Evolutionary conservation across 2,888 invertebrate species (phyloP), one percentile per base, ranked within the genome.

Genomic region (Oegoconia quadripuncta): DNA sequence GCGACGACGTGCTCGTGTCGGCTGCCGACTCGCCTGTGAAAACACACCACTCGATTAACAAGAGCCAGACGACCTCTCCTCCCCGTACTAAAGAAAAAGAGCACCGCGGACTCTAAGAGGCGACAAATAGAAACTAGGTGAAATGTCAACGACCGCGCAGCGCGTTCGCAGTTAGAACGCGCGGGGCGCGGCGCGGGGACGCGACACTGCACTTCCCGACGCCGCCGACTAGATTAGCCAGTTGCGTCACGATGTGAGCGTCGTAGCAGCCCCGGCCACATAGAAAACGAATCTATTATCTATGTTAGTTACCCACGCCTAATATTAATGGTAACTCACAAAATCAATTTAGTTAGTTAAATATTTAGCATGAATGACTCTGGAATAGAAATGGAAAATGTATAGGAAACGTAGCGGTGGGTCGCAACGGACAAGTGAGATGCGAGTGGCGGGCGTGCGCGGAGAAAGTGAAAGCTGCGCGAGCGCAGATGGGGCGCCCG

Each of bases 1-100:
- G 95, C 75, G 96, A 96, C 77, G 96, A 95, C 77, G 95, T 95
- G 82, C 95, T 95, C 78, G 96, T 95, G 88, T 96, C 96, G 79
- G 95, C 95, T 88, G 95, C 93, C 79, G 95, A 96, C 90, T 96
- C 96, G 89, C 94, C 94, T 93, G 91, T 64, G 67, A 59, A 60
- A 64, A 74, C 74, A 83, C 72, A 53, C 42, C 41, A 23, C 38
- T 48, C 39, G 74, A 76, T 89, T 69, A 89, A 55, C 46, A 56
- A 71, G 48, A 60, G 49, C 41, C 50, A 52, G 54, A 52, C 55
- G 52, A 59, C 52, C 52, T 63, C 56, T 58, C 48, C 59, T 52
- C 54, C 59, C 44, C 48, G 44, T 55, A 53, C 50, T 43, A 59
- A 63, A 74, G 65, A 74, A 76, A 75, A 79, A 71, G 73, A 74